phyloP scores from a whole-genome alignment of 2,888 invertebrate genomes.

The Tenthredo mesomela region DNA sequence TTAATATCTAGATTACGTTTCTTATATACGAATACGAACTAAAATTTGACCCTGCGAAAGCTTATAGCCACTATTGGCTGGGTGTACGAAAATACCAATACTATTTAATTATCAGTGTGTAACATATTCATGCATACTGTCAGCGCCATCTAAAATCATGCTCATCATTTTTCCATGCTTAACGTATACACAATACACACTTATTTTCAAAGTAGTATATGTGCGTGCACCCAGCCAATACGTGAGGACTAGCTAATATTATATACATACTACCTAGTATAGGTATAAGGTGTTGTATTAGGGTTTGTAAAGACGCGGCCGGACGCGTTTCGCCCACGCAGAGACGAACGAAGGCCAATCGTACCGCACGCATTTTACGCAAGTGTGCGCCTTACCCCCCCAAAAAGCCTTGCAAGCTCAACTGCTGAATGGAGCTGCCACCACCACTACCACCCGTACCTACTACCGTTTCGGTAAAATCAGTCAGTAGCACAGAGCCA shows the following conservation, averaged over 20 bases:
- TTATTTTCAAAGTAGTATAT: too few species aligned
- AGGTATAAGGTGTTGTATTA: not conserved
- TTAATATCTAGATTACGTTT: not conserved
- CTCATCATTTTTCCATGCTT: too few species aligned
- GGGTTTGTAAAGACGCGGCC: conserved; percentile 23
- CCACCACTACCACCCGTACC: conserved; percentile 47
- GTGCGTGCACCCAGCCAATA: too few species aligned
- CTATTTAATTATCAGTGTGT: too few species aligned
- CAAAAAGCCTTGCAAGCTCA: conserved; percentile 64
- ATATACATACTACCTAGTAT: not conserved
- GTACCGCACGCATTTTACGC: conserved; percentile 63
- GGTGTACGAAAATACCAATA: too few species aligned
- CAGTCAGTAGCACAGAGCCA: conserved; percentile 65
- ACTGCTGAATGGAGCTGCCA: conserved; percentile 67
- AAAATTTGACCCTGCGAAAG: not conserved
- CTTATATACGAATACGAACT: not conserved
- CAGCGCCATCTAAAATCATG: too few species aligned
- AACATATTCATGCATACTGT: too few species aligned
- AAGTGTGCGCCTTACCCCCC: conserved; percentile 61
- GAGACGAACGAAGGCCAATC: conserved; percentile 62
- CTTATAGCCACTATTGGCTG: not conserved
- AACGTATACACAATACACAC: too few species aligned
- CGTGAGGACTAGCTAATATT: not conserved
- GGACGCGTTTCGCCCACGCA: conserved; percentile 60
- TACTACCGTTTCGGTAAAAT: conserved; percentile 58